Evolutionary conservation across 2,888 invertebrate genomes (phyloP).

Genomic region (Synanthedon vespiformis): DNA sequence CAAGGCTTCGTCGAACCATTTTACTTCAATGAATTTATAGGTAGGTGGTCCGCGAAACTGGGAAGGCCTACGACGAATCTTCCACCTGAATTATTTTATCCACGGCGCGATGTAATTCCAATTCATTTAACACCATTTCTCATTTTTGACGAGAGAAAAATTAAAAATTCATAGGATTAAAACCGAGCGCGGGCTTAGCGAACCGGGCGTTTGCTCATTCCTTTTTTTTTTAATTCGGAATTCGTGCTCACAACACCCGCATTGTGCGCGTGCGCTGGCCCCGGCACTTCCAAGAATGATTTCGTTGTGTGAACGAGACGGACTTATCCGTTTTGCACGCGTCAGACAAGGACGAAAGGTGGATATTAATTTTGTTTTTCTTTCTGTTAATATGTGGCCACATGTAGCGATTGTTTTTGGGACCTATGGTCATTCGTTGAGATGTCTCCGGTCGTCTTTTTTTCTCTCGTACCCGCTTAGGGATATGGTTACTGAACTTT

Average conservation of each 20-base stretch:
- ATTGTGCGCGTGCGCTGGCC: slow-evolving; percentile 58
- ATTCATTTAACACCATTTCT: neutral
- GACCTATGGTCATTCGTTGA: slow-evolving; percentile 62
- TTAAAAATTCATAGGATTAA: neutral
- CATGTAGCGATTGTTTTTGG: slow-evolving; percentile 68
- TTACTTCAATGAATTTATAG: too few species aligned
- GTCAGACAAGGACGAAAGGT: slow-evolving; percentile 21
- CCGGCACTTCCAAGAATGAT: slow-evolving; percentile 64
- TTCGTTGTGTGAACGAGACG: slow-evolving; percentile 44
- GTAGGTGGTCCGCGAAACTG: too few species aligned
- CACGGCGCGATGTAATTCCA: neutral
- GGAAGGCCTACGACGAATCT: neutral
- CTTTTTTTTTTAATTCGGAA: slow-evolving; percentile 46
- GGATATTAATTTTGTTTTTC: slow-evolving; percentile 60
- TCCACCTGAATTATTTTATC: neutral
- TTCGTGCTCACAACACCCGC: slow-evolving; percentile 63
- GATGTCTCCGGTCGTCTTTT: slow-evolving; percentile 15
- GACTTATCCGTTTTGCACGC: slow-evolving; percentile 7
- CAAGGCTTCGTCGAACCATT: too few species aligned
- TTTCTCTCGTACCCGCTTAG: slow-evolving; percentile 8
- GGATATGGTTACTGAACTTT: slow-evolving; percentile 48
- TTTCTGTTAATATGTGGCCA: slow-evolving; percentile 65
- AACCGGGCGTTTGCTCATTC: slow-evolving; percentile 15
- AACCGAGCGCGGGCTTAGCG: neutral
- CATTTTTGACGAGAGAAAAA: neutral